phyloP scores from a whole-genome alignment of 2,113 vertebrate genomes.

The Chaetops frenatus region DNA sequence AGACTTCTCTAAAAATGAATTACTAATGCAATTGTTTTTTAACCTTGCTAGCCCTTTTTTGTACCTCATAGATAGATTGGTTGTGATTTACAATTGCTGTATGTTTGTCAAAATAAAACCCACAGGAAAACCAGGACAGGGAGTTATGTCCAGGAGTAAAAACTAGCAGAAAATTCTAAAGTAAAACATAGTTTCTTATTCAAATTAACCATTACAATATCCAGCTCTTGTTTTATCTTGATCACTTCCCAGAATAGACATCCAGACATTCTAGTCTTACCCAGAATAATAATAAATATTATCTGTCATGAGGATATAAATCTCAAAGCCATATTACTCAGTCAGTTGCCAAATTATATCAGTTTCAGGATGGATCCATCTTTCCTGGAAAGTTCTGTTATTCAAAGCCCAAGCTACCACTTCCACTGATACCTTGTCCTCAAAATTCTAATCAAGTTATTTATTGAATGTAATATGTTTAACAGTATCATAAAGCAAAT shows the following conservation, averaged over 20 bases:
- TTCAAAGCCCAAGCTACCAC: background rate
- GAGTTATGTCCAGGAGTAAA: background rate
- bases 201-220: background rate
- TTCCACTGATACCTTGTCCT: background rate
- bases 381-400: background rate
- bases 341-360: background rate
- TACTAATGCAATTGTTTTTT: background rate
- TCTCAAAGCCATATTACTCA: background rate
- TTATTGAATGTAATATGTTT: background rate
- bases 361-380: background rate
- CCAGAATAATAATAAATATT: background rate
- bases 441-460: background rate
- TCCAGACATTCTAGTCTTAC: background rate
- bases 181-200: background rate
- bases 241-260: background rate
- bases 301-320: background rate
- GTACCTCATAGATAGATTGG: background rate
- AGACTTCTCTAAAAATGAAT: background rate
- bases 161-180: background rate
- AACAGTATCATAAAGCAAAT: background rate
- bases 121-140: background rate
- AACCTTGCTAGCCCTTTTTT: background rate
- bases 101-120: background rate
- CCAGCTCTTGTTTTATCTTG: background rate
- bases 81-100: background rate